phyloP scores from a whole-genome alignment of 2,888 invertebrate genomes.

The Sarcophaga rosellei region DNA sequence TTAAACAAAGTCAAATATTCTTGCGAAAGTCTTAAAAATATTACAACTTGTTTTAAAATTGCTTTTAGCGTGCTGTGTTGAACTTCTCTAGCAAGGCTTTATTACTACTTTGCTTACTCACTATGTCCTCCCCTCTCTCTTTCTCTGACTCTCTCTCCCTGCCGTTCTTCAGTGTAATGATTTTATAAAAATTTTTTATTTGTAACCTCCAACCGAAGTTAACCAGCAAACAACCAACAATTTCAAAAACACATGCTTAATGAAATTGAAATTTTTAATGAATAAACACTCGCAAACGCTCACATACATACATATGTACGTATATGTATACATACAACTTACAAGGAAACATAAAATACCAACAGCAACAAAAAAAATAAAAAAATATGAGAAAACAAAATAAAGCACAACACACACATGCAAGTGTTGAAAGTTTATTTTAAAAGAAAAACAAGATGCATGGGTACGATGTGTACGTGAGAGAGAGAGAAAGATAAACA shows the following conservation, averaged over 20 bases:
- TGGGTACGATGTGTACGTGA: background rate
- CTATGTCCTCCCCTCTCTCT: background rate
- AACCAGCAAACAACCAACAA: background rate
- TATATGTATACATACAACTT: too few relatives aligned
- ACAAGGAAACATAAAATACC: too few relatives aligned
- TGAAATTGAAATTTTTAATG: constrained; percentile 51
- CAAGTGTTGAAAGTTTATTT: constrained; percentile 20
- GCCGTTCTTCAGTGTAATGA: background rate
- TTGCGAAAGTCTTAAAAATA: too few relatives aligned
- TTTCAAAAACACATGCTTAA: constrained; percentile 38
- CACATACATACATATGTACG: background rate
- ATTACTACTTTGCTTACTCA: too few relatives aligned
- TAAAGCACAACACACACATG: background rate
- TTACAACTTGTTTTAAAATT: too few relatives aligned
- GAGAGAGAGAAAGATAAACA: too few relatives aligned
- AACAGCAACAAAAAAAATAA: background rate
- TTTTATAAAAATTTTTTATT: background rate
- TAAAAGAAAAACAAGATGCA: background rate
- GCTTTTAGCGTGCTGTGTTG: too few relatives aligned
- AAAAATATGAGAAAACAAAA: background rate
- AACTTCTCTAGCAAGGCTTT: too few relatives aligned
- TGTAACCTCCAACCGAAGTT: background rate
- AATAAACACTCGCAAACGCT: background rate
- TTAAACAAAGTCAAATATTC: too few relatives aligned
- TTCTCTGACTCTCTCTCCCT: too few relatives aligned